phyloP scores from a whole-genome alignment of 2,113 vertebrate species.

The Mobula hypostoma region DNA sequence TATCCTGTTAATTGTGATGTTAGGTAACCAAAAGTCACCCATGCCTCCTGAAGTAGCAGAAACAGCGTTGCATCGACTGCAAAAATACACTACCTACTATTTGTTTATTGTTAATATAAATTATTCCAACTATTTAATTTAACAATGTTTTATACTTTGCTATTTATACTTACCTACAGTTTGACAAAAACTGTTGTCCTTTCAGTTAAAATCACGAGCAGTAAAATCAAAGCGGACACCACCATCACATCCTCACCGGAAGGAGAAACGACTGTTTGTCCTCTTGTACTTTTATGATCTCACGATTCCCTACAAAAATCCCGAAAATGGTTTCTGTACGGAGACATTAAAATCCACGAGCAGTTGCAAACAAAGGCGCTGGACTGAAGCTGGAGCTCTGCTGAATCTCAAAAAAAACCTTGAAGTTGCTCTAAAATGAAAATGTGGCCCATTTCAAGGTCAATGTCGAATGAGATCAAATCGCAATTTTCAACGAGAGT shows the following conservation, averaged over 20 bases:
- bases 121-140: neutral
- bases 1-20: neutral
- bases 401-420: neutral
- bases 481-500: neutral
- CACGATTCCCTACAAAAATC: constrained; percentile 40
- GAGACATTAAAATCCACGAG: neutral
- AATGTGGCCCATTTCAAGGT: constrained; percentile 24
- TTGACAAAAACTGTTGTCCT: neutral
- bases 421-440: neutral
- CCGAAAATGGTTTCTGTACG: constrained; percentile 37
- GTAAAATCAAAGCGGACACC: constrained; percentile 38
- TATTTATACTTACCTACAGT: neutral
- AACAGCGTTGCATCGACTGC: neutral
- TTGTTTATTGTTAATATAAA: no score
- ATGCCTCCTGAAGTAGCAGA: neutral
- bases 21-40: neutral
- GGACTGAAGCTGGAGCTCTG: neutral
- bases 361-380: neutral
- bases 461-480: constrained; percentile 30
- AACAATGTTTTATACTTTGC: neutral
- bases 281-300: constrained; percentile 42
- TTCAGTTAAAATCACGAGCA: constrained; percentile 16
- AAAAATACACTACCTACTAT: neutral
- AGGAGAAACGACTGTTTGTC: constrained; percentile 41
- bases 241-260: constrained; percentile 42